Conservation (phyloP, 2,888 invertebrate genomes). For the Drosophila testacea region DNA sequence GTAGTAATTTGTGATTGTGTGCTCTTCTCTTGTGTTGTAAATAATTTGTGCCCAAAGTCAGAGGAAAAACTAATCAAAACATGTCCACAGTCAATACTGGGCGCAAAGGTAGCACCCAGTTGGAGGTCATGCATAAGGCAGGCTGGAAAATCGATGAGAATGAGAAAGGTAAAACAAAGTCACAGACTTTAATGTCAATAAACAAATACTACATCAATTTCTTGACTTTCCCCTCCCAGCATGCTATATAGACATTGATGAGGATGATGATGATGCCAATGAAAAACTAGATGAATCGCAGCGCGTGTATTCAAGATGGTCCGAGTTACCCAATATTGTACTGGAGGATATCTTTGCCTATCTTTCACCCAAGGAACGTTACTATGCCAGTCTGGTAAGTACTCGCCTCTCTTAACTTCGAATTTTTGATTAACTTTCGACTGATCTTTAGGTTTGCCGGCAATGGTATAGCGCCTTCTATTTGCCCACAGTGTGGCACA, state of each 20-base stretch:
- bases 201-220: background rate
- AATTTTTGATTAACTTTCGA: too few relatives aligned
- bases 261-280: slow-evolving; percentile 80
- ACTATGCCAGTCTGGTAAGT: slow-evolving; percentile 90
- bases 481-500: slow-evolving; percentile 91
- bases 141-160: slow-evolving; percentile 83
- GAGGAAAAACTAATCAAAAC: slow-evolving; percentile 20
- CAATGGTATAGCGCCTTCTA: slow-evolving; percentile 90
- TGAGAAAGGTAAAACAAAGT: slow-evolving; percentile 79
- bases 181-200: slow-evolving; percentile 22
- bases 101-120: slow-evolving; percentile 58
- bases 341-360: slow-evolving; percentile 90
- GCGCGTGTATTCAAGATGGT: slow-evolving; percentile 87
- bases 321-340: slow-evolving; percentile 89
- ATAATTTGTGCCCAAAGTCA: slow-evolving; percentile 39
- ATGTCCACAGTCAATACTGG: slow-evolving; percentile 52
- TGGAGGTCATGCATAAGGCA: slow-evolving; percentile 79
- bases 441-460: slow-evolving; percentile 80
- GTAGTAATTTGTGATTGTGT: slow-evolving; percentile 33
- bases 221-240: slow-evolving; percentile 76
- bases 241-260: slow-evolving; percentile 86
- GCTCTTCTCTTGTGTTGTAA: slow-evolving; percentile 52
- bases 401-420: background rate
- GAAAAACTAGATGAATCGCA: slow-evolving; percentile 73
- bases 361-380: slow-evolving; percentile 89